Conservation (phyloP, 2,113 vertebrate genomes). For the Eptesicus fuscus region DNA sequence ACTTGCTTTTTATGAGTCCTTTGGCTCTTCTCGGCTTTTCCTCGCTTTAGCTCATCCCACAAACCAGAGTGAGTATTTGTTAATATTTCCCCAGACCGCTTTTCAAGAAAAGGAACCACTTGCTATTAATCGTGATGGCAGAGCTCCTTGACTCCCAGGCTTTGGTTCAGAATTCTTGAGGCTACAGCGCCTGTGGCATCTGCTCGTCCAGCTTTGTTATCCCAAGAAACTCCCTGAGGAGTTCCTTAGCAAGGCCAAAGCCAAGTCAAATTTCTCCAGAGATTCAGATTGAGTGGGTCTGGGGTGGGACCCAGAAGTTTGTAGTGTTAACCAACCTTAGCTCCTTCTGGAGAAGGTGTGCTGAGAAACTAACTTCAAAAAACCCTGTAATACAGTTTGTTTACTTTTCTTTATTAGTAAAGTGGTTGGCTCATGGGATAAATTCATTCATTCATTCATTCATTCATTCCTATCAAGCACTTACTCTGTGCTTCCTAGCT, state of each 20-base stretch:
- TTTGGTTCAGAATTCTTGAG: neutral
- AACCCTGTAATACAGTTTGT: neutral
- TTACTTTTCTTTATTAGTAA: neutral
- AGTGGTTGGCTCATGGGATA: neutral
- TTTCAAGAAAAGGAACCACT: neutral
- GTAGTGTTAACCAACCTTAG: neutral
- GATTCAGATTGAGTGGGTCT: neutral
- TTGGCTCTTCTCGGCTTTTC: neutral
- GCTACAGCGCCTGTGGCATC: neutral
- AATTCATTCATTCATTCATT: neutral
- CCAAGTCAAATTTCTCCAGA: neutral
- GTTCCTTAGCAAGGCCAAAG: neutral
- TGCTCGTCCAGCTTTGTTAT: neutral
- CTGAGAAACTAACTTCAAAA: neutral
- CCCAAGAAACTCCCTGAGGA: neutral
- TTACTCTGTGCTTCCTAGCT: neutral
- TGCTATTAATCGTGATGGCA: neutral
- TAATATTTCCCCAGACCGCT: constrained; percentile 19
- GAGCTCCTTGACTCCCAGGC: neutral
- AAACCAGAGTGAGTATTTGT: constrained; percentile 34
- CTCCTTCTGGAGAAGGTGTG: neutral
- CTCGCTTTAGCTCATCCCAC: neutral
- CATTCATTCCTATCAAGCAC: neutral
- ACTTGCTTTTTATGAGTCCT: constrained; percentile 54
- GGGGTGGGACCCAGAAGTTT: neutral